Evolutionary conservation across 1,140 invertebrate genomes (phyloP), one percentile per base, ranked within the genome.

Genomic region (Lerema accius): DNA sequence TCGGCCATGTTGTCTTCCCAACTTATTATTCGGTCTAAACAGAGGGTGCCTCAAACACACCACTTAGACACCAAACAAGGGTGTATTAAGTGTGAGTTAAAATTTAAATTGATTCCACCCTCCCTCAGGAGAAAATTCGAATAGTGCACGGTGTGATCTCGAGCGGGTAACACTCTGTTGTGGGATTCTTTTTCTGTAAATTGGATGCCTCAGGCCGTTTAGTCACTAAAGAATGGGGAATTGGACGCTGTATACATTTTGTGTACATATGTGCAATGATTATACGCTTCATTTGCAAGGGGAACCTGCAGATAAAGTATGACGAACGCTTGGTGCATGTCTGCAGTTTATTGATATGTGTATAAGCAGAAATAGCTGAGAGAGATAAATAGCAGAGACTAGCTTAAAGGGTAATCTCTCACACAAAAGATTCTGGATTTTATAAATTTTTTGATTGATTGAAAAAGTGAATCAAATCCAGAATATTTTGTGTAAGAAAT

Each of bases 71-170:
- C 87, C 85, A 89, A 89, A 90, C 87, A 89, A 86, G 87, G 87
- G 86, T 88, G 86, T 90, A 90, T 90, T 90, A 90, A 90, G 87
- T 87, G 81, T 84, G 80, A 90, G 87, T 90, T 90, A 90, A 90
- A 90, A 90, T 90, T 90, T 90, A 90, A 90, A 90, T 90, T 90
- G 87, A 90, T 89, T 90, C 85, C 72, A 82, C 84, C 85, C 84
- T 84, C 87, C 79, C 72, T 76, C 59, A 63, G 76, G 76, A 88
- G 84, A 76, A 88, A 89, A 88, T 87, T 90, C 87, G 85, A 88
- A 90, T 90, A 90, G 85, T 90, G 86, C 64, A 73, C 71, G 73
- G 78, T 87, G 84, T 89, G 82, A 90, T 83, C 82, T 88, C 77
- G 67, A 84, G 84, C 85, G 84, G 69, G 74, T 75, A 80, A 80